Conservation (phyloP, 2,797 vertebrate genomes). For the Ispidina picta region DNA sequence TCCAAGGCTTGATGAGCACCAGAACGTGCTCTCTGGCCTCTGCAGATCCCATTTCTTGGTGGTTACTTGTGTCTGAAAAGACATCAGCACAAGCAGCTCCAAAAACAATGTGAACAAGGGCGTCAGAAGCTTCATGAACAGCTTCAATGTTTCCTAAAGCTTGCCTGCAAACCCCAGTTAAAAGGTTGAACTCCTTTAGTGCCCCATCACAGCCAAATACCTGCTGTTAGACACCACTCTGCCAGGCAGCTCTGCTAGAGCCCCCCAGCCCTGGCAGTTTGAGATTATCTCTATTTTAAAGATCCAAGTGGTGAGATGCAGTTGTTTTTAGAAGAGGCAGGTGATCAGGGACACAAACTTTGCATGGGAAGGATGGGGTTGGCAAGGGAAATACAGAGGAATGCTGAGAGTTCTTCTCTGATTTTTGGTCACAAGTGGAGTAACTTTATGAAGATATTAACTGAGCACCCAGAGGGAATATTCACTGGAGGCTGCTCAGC, state of each 20-base stretch:
- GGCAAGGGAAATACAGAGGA: not conserved
- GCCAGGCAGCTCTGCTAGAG: not conserved
- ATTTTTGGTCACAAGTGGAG: not conserved
- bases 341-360: not conserved
- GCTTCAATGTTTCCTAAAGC: not conserved
- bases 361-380: not conserved
- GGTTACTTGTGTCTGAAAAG: not conserved
- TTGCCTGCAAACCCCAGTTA: not conserved
- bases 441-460: not conserved
- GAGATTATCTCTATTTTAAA: slow-evolving; percentile 11
- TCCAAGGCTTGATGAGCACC: not conserved
- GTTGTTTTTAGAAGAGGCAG: slow-evolving; percentile 10
- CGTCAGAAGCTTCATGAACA: not conserved
- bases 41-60: not conserved
- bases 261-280: not conserved
- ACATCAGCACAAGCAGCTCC: not conserved
- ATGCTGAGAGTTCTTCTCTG: not conserved
- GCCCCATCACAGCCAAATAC: not conserved
- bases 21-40: fast-evolving
- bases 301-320: slow-evolving; percentile 16
- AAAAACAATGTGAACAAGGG: fast-evolving
- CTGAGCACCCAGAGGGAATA: not conserved
- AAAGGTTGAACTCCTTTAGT: not conserved
- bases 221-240: not conserved
- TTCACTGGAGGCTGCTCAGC: not conserved